Evolutionary conservation across 2,113 vertebrate genomes (phyloP).

Genomic region (Vicugna pacos): DNA sequence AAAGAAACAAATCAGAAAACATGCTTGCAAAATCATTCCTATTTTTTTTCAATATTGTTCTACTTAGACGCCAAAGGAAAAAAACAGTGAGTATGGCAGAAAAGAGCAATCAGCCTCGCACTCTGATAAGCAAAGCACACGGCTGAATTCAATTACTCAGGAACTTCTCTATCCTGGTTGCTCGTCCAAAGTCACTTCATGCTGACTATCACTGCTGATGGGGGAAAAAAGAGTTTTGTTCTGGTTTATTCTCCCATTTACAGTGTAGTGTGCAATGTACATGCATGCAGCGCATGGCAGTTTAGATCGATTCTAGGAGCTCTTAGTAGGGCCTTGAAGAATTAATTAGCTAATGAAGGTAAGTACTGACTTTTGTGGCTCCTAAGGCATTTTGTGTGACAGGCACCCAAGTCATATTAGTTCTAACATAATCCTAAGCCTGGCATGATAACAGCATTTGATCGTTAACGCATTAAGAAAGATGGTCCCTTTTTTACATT

Average conservation of each 20-base stretch:
- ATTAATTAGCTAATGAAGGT: not conserved
- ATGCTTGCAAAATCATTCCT: slow-evolving; percentile 17
- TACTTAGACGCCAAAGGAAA: slow-evolving; percentile 2
- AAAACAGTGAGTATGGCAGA: not conserved
- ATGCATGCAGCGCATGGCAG: not conserved
- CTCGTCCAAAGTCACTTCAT: slow-evolving; percentile 17
- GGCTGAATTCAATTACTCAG: slow-evolving; percentile 39
- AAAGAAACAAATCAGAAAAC: slow-evolving; percentile 57
- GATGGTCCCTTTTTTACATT: not conserved
- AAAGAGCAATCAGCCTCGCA: slow-evolving; percentile 42
- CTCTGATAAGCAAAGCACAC: slow-evolving; percentile 44
- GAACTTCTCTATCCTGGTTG: not conserved
- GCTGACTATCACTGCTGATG: not conserved
- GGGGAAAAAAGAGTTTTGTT: not conserved
- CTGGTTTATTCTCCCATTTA: not conserved
- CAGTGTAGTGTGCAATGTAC: not conserved
- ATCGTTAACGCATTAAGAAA: not conserved
- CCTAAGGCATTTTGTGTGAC: not conserved
- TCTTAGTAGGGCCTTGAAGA: not conserved
- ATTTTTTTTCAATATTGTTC: slow-evolving; percentile 56
- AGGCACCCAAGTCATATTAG: not conserved
- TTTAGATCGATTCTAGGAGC: not conserved
- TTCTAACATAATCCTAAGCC: not conserved
- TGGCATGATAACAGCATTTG: not conserved
- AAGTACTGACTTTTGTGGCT: not conserved